Evolutionary conservation across 1,140 invertebrate genomes (phyloP).

Genomic region (Scaptomyza hsui): DNA sequence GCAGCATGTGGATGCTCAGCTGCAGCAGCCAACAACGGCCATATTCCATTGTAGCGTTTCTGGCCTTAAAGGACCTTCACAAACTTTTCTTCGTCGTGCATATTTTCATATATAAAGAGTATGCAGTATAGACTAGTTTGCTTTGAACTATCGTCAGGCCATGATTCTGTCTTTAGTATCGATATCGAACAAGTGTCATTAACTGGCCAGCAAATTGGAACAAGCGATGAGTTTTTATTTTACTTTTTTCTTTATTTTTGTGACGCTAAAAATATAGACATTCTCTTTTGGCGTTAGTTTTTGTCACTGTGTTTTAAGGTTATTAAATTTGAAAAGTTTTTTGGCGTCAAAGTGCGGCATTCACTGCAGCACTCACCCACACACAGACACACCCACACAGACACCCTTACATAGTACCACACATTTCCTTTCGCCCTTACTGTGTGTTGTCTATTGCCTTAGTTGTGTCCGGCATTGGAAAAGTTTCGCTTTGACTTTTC

Average conservation of each 20-base stretch:
- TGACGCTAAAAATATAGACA: background rate
- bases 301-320: constrained; percentile 64
- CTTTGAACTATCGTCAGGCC: constrained; percentile 42
- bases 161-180: constrained; percentile 62
- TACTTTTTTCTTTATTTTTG: background rate
- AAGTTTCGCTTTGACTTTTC: constrained; percentile 60
- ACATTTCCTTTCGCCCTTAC: background rate
- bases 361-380: constrained; percentile 4
- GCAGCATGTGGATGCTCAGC: constrained; percentile 65
- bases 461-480: constrained; percentile 53
- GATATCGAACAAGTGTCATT: constrained; percentile 66
- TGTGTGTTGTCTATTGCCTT: constrained; percentile 8
- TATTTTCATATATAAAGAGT: constrained; percentile 52
- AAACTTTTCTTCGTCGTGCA: constrained; percentile 46
- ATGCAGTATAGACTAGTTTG: constrained; percentile 49
- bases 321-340: constrained; percentile 80
- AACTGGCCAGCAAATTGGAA: constrained; percentile 63
- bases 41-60: constrained; percentile 57
- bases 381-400: constrained; percentile 19
- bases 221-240: constrained; percentile 44
- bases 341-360: constrained; percentile 61
- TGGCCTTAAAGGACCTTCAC: constrained; percentile 47
- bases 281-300: constrained; percentile 12
- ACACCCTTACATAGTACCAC: too few species aligned
- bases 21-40: constrained; percentile 67